Evolutionary conservation across 1,140 invertebrate species (phyloP), one percentile per base, ranked within the genome.

Genomic region (Bombyx mori): DNA sequence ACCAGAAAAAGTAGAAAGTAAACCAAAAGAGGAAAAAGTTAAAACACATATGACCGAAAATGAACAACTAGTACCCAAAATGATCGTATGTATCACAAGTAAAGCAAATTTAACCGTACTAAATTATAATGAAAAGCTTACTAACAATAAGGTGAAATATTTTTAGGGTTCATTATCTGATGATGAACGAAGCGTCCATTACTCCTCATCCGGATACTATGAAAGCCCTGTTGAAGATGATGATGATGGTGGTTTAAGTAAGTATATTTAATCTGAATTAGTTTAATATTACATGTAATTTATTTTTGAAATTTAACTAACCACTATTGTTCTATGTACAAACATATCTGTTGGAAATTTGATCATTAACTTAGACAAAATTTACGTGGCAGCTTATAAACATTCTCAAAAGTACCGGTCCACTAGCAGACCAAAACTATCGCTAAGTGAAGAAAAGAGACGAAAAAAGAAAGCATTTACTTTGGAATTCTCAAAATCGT

Each of bases 201-300:
- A 93, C 71, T 94, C 93, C 51, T 94, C 93, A 1, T 94, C 93
- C 1, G 93, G 93, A 2, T 94, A 94, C 65, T 95, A 94, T 72
- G 93, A 94, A 71, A 94, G 93, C 73, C 93, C 93, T 8, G 90
- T 93, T 0, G 92, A 93, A 42, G 93, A 95, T 67, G 90, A 87
- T 8, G 86, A 88, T 63, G 85, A 88, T 67, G 86, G 86, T 49
- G 88, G 86, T 43, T 77, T 88, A 71, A 90, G 89, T 90, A 86
- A 77, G 78, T 50, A 54, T 47, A 44, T 42, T 54, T 54, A 44
- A 35, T 35, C 4, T 35, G 26, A 35, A 3, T 35, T 35, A 5
- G 26, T 35, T 35, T 2, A 3, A 5, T 35, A 5, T 35, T 35
- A 2, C 2, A 3, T 35, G 26, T 35, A 5, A 5, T 35, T 35